These are phyloP conservation scores for Cherax destructor DNA, from an alignment of 1,140 invertebrate species.

Conservation along the genomic window DNA sequence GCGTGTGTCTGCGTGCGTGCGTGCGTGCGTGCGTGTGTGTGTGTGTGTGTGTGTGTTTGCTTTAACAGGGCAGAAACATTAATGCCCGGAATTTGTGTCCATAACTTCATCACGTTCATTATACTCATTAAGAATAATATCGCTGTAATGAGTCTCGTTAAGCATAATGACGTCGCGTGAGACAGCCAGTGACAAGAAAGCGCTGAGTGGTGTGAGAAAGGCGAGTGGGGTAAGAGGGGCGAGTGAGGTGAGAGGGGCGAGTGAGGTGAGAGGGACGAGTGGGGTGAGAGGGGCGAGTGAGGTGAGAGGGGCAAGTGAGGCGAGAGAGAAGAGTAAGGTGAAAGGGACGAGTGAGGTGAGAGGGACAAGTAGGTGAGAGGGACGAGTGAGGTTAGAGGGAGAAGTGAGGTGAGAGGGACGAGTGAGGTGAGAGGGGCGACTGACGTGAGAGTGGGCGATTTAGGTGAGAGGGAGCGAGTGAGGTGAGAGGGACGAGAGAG, in stretches of 20 bases:
- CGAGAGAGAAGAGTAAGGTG: no score
- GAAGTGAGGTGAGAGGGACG: not conserved
- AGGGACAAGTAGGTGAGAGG: no score
- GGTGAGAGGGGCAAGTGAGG: no score
- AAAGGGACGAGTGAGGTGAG: no score
- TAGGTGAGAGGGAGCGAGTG: not conserved
- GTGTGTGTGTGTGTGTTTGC: not conserved
- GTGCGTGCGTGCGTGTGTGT: no score
- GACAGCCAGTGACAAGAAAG: not conserved
- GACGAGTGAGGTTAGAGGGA: not conserved
- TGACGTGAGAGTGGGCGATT: not conserved
- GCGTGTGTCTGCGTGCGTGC: no score
- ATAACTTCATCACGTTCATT: conserved; percentile 4
- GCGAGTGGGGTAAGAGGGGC: no score
- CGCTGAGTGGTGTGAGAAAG: no score
- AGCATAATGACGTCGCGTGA: not conserved
- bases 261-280: no score
- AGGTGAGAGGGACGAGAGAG: not conserved
- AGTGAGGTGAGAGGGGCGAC: not conserved
- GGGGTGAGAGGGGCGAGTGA: no score
- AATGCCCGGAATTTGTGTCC: not conserved
- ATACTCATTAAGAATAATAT: conserved; percentile 3
- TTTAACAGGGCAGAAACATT: not conserved
- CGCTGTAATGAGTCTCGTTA: not conserved
- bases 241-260: no score